Percentiles rank a stretch among this genome's conserved stretches.
These are phyloP conservation scores for Aphelinus atriplicis DNA, from an alignment of 1,140 invertebrate species.

Conservation along the genomic window DNA sequence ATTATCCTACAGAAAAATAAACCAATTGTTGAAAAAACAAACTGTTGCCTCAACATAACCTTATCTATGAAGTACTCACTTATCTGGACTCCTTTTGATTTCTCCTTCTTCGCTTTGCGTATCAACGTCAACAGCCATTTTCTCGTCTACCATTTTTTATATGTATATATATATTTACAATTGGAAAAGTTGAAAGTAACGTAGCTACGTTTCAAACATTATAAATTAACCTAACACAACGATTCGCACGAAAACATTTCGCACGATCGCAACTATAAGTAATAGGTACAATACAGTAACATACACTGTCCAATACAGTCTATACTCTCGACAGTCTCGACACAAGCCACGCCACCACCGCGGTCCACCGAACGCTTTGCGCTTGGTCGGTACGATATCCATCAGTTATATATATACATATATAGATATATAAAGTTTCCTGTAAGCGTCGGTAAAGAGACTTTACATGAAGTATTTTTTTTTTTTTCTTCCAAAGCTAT, in stretches of 20 bases:
- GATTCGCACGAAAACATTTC: not conserved
- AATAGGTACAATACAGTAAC: too few species aligned
- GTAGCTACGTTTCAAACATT: constrained; percentile 9
- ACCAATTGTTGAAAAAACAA: constrained; percentile 58
- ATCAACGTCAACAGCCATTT: constrained; percentile 63
- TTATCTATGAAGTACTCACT: constrained; percentile 43
- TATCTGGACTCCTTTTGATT: constrained; percentile 73
- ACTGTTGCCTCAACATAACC: constrained; percentile 1
- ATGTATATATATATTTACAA: constrained; percentile 13
- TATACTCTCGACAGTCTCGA: too few species aligned
- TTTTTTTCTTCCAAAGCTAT: too few species aligned
- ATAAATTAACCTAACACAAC: constrained; percentile 11
- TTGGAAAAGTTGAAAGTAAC: not conserved
- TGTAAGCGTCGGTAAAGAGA: too few species aligned
- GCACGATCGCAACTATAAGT: too few species aligned
- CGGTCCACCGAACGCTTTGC: too few species aligned
- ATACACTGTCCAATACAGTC: too few species aligned
- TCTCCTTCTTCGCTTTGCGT: constrained; percentile 81
- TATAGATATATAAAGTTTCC: too few species aligned
- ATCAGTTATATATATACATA: too few species aligned
- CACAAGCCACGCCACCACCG: too few species aligned
- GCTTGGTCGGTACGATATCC: too few species aligned
- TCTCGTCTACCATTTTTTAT: constrained; percentile 44
- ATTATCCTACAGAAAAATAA: not conserved
- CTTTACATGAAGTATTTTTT: too few species aligned